A percentile compares a stretch with the other conserved stretches of the same genome.
These are phyloP conservation scores for Torymus tubicola DNA, from an alignment of 2,888 invertebrate species.

Conservation along the genomic window DNA sequence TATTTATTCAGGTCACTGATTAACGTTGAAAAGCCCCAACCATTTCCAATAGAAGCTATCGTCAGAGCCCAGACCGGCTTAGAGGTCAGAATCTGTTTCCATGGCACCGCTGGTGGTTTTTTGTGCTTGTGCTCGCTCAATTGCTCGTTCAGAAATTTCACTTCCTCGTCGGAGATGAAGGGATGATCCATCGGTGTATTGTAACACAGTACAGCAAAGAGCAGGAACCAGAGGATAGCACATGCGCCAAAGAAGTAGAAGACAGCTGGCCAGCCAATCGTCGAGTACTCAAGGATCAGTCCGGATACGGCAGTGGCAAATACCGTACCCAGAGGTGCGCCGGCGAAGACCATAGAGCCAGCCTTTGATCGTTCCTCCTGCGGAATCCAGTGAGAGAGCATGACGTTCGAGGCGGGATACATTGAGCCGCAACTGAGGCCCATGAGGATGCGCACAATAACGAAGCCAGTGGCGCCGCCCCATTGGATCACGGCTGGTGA, in stretches of 20 bases:
- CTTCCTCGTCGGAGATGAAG: constrained; percentile 72
- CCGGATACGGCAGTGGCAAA: constrained; percentile 83
- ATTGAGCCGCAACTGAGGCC: constrained; percentile 92
- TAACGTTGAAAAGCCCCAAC: constrained; percentile 74
- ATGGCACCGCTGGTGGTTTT: constrained; percentile 69
- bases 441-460: constrained; percentile 85
- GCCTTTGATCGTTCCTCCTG: constrained; percentile 82
- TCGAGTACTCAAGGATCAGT: constrained; percentile 80
- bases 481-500: constrained; percentile 85
- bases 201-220: constrained; percentile 78
- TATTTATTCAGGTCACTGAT: constrained; percentile 75
- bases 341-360: constrained; percentile 88
- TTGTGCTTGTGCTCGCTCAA: constrained; percentile 66
- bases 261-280: constrained; percentile 84
- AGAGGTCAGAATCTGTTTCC: constrained; percentile 76
- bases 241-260: constrained; percentile 88
- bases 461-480: constrained; percentile 85
- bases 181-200: constrained; percentile 74
- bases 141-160: constrained; percentile 68
- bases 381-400: constrained; percentile 90
- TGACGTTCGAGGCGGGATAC: constrained; percentile 88
- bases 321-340: constrained; percentile 84
- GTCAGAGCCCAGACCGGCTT: constrained; percentile 86
- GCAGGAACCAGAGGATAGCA: constrained; percentile 85
- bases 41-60: constrained; percentile 78